Conservation (phyloP, 2,888 invertebrate species). For the Rhagonycha fulva region DNA sequence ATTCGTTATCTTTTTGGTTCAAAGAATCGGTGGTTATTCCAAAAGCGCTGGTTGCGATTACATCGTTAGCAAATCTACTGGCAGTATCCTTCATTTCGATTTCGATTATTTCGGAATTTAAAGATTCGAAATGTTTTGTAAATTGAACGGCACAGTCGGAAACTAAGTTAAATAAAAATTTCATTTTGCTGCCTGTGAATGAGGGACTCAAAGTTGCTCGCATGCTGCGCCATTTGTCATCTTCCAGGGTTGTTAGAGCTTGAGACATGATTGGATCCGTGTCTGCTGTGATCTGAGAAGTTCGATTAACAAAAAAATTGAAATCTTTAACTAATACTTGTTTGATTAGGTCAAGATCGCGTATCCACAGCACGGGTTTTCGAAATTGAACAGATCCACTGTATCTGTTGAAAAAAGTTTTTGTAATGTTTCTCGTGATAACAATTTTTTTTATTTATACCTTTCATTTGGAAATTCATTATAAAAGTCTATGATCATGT, state of each 20-base stretch:
- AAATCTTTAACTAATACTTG: constrained; percentile 5
- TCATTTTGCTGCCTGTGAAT: neutral
- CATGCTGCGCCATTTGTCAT: neutral
- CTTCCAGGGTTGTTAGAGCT: neutral
- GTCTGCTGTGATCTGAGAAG: neutral
- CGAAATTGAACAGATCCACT: neutral
- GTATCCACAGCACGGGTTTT: neutral
- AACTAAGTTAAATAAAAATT: neutral
- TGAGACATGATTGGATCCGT: neutral
- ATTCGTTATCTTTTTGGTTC: constrained; percentile 2
- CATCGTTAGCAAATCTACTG: neutral
- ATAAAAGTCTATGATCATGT: neutral
- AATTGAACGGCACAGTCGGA: neutral
- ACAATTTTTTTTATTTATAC: neutral
- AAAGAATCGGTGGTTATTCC: neutral
- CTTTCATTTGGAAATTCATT: constrained; percentile 11
- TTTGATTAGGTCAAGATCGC: constrained; percentile 7
- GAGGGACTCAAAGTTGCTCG: neutral
- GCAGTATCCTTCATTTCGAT: neutral
- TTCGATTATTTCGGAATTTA: neutral
- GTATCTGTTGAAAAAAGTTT: neutral
- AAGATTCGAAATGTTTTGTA: neutral
- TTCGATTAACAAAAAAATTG: neutral
- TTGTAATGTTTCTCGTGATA: neutral
- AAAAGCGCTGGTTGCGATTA: neutral